Conservation (phyloP, 2,888 invertebrate genomes). For the Hirtodrosophila cameraria region DNA sequence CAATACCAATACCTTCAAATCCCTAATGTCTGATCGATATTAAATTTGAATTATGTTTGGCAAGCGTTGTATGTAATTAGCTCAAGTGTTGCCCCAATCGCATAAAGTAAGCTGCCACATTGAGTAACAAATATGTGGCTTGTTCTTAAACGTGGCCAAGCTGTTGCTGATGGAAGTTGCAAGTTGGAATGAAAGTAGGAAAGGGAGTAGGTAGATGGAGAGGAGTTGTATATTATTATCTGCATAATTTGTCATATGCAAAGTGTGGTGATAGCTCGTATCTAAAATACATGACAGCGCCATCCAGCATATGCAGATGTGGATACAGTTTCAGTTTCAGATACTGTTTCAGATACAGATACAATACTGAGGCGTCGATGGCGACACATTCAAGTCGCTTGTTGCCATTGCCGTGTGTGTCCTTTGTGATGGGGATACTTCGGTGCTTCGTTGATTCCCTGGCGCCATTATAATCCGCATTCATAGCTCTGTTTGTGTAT, state of each 20-base stretch:
- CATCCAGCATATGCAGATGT: constrained; percentile 16
- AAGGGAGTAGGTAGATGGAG: neutral
- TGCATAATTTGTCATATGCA: constrained; percentile 71
- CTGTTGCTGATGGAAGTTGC: constrained; percentile 16
- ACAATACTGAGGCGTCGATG: constrained; percentile 32
- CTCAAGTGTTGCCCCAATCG: constrained; percentile 30
- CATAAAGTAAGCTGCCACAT: constrained; percentile 5
- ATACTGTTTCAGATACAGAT: constrained; percentile 10
- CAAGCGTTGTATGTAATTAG: constrained; percentile 41
- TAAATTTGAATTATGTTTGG: constrained; percentile 52
- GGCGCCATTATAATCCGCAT: constrained; percentile 70
- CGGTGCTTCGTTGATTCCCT: constrained; percentile 8
- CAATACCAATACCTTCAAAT: neutral
- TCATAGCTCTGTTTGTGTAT: constrained; percentile 50
- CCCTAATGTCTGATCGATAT: constrained; percentile 36
- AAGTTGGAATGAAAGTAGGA: neutral
- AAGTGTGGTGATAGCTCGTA: constrained; percentile 39
- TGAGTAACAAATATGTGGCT: constrained; percentile 17
- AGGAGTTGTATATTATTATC: constrained; percentile 27
- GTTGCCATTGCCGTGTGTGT: constrained; percentile 21
- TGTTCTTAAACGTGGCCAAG: constrained; percentile 35
- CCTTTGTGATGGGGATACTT: constrained; percentile 20
- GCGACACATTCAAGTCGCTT: constrained; percentile 23
- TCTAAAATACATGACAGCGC: constrained; percentile 23
- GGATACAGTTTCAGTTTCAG: constrained; percentile 3